phyloP scores from a whole-genome alignment of 2,797 vertebrate genomes.

The Typhlichthys subterraneus region DNA sequence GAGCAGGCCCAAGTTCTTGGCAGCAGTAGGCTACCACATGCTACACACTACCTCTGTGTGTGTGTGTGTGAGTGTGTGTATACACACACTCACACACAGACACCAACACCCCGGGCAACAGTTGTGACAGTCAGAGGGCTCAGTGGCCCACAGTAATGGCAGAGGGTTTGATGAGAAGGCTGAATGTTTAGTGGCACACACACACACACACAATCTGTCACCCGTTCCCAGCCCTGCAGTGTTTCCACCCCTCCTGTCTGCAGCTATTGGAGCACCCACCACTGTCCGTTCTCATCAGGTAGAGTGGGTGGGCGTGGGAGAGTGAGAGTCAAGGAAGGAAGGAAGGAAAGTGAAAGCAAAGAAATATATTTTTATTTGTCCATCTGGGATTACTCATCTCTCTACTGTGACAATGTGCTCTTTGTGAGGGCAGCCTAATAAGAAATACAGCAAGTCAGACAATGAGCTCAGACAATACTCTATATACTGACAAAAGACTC shows the following conservation, averaged over 20 bases:
- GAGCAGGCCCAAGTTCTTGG: neutral
- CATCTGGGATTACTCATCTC: conserved; percentile 28
- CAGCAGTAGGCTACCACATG: too few species aligned
- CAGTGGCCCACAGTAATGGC: conserved; percentile 64
- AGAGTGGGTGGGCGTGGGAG: neutral
- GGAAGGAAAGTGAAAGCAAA: conserved; percentile 40
- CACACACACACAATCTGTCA: conserved; percentile 21
- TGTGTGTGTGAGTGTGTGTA: too few species aligned
- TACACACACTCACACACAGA: conserved; percentile 19
- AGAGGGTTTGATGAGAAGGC: conserved; percentile 57
- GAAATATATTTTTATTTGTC: conserved; percentile 29
- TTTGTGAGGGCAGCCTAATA: conserved; percentile 15
- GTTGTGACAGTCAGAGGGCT: conserved; percentile 56
- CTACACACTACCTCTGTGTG: too few species aligned
- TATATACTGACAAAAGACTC: too few species aligned
- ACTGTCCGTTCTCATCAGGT: conserved; percentile 42
- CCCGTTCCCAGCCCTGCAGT: conserved; percentile 23
- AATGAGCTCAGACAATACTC: too few species aligned
- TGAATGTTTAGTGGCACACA: conserved; percentile 53
- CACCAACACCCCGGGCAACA: conserved; percentile 46
- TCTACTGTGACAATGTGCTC: conserved; percentile 18
- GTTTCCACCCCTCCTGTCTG: conserved; percentile 26
- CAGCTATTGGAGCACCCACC: conserved; percentile 23
- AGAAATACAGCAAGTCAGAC: neutral
- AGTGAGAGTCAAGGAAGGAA: neutral